Percentiles rank a stretch among this genome's conserved stretches.
These are phyloP conservation scores for Sus scrofa DNA, from an alignment of 2,113 vertebrate genomes.

Conservation along the genomic window DNA sequence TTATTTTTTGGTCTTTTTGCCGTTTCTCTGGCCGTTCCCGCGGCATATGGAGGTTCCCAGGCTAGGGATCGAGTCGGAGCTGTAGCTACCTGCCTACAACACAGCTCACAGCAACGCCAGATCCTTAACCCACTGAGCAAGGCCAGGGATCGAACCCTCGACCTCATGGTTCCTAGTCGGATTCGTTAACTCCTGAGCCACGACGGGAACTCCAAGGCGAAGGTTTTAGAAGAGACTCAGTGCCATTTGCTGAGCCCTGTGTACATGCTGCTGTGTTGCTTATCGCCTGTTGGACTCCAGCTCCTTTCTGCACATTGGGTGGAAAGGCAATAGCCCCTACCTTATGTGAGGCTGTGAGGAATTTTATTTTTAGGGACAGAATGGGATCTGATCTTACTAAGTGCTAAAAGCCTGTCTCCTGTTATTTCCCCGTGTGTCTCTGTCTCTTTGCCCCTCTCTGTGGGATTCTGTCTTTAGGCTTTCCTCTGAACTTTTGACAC, in stretches of 20 bases:
- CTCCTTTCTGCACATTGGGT: neutral
- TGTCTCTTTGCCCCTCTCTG: neutral
- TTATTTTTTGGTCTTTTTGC: too few species aligned
- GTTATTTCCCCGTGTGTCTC: neutral
- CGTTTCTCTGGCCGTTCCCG: too few species aligned
- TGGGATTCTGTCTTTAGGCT: neutral
- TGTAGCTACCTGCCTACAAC: too few species aligned
- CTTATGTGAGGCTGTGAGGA: neutral
- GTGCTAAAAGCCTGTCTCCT: neutral
- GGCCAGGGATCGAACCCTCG: too few species aligned
- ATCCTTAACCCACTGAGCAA: too few species aligned
- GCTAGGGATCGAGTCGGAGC: too few species aligned
- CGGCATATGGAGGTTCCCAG: too few species aligned
- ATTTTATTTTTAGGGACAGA: neutral
- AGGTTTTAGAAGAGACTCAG: neutral
- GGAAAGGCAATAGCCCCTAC: neutral
- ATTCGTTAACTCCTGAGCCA: too few species aligned
- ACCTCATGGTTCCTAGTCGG: too few species aligned
- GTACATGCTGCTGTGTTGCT: neutral
- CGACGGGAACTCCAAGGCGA: too few species aligned
- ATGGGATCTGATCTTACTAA: neutral
- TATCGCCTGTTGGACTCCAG: neutral
- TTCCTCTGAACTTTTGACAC: slow-evolving; percentile 21
- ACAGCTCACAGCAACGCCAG: too few species aligned
- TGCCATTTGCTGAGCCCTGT: neutral